Evolutionary conservation across 2,888 invertebrate species (phyloP), one percentile per base, ranked within the genome.

Genomic region (Seira ritae): DNA sequence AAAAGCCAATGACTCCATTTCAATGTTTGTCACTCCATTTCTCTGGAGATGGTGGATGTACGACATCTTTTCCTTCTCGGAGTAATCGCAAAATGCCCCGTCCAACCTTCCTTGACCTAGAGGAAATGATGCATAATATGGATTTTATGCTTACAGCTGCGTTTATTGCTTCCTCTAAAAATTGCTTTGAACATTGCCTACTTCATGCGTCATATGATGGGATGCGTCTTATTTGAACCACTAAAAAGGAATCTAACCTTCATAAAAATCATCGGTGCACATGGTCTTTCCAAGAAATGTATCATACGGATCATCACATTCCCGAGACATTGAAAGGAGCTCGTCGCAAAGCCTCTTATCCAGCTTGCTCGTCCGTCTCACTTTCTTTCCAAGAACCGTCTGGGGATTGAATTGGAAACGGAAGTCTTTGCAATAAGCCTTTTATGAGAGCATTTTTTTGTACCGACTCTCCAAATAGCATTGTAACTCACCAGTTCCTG

Each of bases 221-320:
- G n/a, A n/a, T n/a, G n/a, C n/a, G n/a, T n/a, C n/a, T n/a, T n/a
- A n/a, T n/a, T n/a, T n/a, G 15, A 1, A 55, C 6, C 15, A n/a
- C 2, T 15, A 71, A 19, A 71, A 62, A 62, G 6, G 15, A 10
- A 89, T 87, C 91, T 65, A 37, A 95, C 96, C 98, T 93, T 99
- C 99, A 91, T 99, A 99, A 91, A 99, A 99, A 91, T 99, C 99
- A 90, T 97, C 95, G 10, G 98, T 96, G 92, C 98, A 98, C 94
- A 98, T 95, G 0, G 99, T 99, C 90, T 95, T 97, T 68, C 99
- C 99, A 71, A 93, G 93, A 55, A 97, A 93, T 0, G 96, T 96
- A 75, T 96, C 95, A 90, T 96, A 97, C 0, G 96, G 96, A 90
- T 96, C 96, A 89, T 95, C 95, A 15, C 87, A 87, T 1, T 92